Percentiles rank a stretch among this genome's conserved stretches.
Evolutionary conservation across 2,797 vertebrate species (phyloP).

Genomic region (Holocentrus rufus): DNA sequence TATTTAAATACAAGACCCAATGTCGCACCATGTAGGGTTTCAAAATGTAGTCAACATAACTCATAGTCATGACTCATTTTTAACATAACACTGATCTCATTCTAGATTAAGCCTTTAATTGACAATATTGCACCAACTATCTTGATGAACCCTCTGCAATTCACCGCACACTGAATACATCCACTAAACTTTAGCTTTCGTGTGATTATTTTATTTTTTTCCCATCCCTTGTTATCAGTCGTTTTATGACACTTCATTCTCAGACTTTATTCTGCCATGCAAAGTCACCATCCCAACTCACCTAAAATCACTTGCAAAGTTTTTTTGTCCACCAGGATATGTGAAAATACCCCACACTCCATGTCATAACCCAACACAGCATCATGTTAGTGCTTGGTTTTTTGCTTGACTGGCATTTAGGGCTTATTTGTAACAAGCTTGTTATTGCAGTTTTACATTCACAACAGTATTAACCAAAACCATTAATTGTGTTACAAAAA

Average conservation of each 20-base stretch:
- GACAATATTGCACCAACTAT: neutral
- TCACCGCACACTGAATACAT: neutral
- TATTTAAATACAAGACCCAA: neutral
- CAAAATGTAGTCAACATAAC: neutral
- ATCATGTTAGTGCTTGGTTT: neutral
- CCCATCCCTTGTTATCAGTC: neutral
- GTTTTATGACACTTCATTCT: neutral
- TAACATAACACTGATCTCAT: neutral
- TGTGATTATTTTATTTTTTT: neutral
- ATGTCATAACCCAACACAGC: neutral
- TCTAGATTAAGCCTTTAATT: constrained; percentile 1
- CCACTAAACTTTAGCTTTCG: neutral
- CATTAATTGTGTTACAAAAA: constrained; percentile 7
- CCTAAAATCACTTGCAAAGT: neutral
- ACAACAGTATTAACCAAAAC: neutral
- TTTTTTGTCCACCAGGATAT: neutral
- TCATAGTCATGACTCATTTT: neutral
- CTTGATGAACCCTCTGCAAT: neutral
- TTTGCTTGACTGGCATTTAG: neutral
- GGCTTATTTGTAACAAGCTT: neutral
- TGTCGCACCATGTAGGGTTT: neutral
- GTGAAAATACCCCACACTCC: neutral
- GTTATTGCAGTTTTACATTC: constrained; percentile 22
- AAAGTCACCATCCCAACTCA: constrained; percentile 8
- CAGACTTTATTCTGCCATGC: neutral